Evolutionary conservation across 2,797 vertebrate genomes (phyloP).

Genomic region (Calcarius lapponicus): DNA sequence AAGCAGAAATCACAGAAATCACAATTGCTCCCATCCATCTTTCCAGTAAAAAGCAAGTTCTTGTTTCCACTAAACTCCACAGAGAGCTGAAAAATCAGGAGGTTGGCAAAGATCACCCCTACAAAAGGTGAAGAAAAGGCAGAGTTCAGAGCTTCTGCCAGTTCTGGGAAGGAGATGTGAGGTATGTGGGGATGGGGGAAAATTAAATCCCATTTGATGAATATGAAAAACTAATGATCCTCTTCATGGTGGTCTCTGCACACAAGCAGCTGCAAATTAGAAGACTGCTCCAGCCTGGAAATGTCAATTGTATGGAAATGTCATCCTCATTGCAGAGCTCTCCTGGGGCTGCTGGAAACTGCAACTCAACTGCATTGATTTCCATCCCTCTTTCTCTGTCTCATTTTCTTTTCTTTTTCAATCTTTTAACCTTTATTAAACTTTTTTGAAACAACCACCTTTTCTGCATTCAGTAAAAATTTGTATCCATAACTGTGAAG

Average conservation of each 20-base stretch:
- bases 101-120: background rate
- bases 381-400: background rate
- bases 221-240: slow-evolving; percentile 43
- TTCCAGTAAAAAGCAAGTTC: background rate
- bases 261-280: slow-evolving; percentile 44
- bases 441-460: background rate
- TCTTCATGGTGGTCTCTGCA: slow-evolving; percentile 23
- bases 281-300: slow-evolving; percentile 30
- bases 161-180: background rate
- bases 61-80: background rate
- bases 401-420: slow-evolving; percentile 9
- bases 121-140: background rate
- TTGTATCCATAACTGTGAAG: slow-evolving; percentile 4
- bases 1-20: background rate
- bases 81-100: background rate
- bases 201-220: slow-evolving; percentile 8
- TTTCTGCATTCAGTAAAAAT: slow-evolving; percentile 9
- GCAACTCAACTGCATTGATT: slow-evolving; percentile 55
- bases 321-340: slow-evolving; percentile 47
- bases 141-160: background rate
- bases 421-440: slow-evolving; percentile 57
- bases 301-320: slow-evolving; percentile 72
- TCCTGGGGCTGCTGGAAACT: slow-evolving; percentile 42
- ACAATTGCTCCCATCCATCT: background rate
- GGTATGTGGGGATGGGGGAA: background rate